Evolutionary conservation across 2,797 vertebrate genomes (phyloP), one percentile per base, ranked within the genome.

Genomic region (Clarias fuscus): DNA sequence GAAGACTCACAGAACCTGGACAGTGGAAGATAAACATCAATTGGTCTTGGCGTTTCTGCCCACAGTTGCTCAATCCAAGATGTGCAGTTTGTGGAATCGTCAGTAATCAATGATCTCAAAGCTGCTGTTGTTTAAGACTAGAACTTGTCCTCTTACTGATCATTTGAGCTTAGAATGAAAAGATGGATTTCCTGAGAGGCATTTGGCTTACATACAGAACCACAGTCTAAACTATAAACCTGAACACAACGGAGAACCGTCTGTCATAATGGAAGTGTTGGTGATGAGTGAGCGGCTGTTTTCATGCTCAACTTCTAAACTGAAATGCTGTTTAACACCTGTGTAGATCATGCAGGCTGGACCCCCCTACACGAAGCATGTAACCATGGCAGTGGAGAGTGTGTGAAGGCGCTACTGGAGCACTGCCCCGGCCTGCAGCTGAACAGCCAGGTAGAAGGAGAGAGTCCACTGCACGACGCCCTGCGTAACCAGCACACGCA

Each of bases 311-410:
- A 62, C 33, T 6, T 2, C 10, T 22, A 40, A 15, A 20, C 27
- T 40, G 15, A 72, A 43, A 48, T 65, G 18, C 40, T 53, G 79
- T 65, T n/a, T 81, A 73, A 53, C 17, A 33, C 81, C 33, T 86
- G 71, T 84, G 62, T 92, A 99, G 98, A 99, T 94, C 93, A 98
- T 90, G 97, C 95, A 91, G 98, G 98, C 93, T 99, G 98, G 98
- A 98, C 97, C 7, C 97, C 98, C 88, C 94, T 99, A 91, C 98
- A 99, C 91, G 98, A 99, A 95, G 98, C 98, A 30, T 99, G 97
- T 95, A 98, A 98, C 96, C 97, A 99, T 92, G 98, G 98, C 92
- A 98, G 96, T 95, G 94, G 93, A 71, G 96, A 95, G 67, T 98
- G 97, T 91, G 97, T 98, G 93, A 94, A 90, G 92, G 97, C 96